Evolutionary conservation across 2,797 vertebrate genomes (phyloP).

Genomic region (Mionectes olivaceus): DNA sequence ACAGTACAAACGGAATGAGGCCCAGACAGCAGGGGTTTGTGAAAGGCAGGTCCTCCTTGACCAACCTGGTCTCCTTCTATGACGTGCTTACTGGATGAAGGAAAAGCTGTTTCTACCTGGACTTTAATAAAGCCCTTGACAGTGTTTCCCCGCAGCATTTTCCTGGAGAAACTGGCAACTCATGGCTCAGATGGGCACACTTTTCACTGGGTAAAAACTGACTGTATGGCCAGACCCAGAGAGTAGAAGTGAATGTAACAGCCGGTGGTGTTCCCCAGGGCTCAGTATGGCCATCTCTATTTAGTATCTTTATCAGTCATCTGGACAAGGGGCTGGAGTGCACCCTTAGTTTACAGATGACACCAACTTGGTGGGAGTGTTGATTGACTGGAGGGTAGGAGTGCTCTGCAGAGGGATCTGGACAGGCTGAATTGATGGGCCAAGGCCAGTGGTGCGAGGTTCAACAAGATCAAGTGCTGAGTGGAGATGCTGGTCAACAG

Average conservation of each 20-base stretch:
- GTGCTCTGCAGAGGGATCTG: not conserved
- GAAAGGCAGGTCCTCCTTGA: not conserved
- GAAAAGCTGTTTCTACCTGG: not conserved
- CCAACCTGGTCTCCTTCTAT: not conserved
- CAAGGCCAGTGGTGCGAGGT: not conserved
- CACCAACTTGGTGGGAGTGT: too few species aligned
- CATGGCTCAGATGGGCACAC: too few species aligned
- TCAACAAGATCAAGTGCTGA: not conserved
- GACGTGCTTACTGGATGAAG: not conserved
- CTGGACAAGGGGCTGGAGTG: rapidly evolving
- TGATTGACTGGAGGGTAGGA: not conserved
- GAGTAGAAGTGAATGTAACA: not conserved
- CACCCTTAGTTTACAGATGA: not conserved
- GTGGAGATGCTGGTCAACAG: too few species aligned
- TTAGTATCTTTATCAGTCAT: not conserved
- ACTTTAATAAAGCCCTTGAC: not conserved
- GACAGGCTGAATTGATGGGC: not conserved
- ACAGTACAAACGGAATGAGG: not conserved
- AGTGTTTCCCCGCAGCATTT: not conserved
- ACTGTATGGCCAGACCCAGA: rapidly evolving
- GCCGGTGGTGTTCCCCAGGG: not conserved
- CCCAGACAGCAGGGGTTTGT: not conserved
- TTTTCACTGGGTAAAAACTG: not conserved
- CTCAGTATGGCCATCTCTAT: not conserved
- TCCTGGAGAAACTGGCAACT: not conserved